These are phyloP conservation scores for Agonopterix arenella DNA, from an alignment of 2,888 invertebrate species.

Conservation along the genomic window DNA sequence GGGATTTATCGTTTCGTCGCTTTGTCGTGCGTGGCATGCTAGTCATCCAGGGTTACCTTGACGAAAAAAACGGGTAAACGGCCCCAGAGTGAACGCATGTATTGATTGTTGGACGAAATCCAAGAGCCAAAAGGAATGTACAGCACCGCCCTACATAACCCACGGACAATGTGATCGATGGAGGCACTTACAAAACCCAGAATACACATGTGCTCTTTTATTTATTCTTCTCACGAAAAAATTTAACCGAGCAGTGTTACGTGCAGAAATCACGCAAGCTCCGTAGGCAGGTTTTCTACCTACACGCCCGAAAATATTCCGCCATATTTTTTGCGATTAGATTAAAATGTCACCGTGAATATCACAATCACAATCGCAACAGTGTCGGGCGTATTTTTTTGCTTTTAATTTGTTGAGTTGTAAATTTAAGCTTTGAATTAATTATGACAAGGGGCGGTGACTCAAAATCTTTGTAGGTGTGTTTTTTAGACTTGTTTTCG, in stretches of 20 bases:
- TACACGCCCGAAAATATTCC: slow-evolving; percentile 2
- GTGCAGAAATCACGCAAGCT: slow-evolving; percentile 8
- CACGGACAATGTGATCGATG: slow-evolving; percentile 9
- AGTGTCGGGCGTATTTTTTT: slow-evolving; percentile 32
- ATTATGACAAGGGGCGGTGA: slow-evolving; percentile 38
- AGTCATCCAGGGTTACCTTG: not conserved
- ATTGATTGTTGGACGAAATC: not conserved
- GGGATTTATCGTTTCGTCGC: no score
- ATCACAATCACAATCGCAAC: slow-evolving; percentile 48
- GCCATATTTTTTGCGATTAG: slow-evolving; percentile 22
- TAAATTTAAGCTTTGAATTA: slow-evolving; percentile 48
- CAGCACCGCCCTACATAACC: slow-evolving; percentile 1
- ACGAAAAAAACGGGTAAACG: slow-evolving; percentile 8
- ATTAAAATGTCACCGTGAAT: slow-evolving; percentile 42
- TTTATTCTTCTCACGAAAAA: slow-evolving; percentile 10
- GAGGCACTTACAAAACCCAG: not conserved
- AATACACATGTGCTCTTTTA: slow-evolving; percentile 5
- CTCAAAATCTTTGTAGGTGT: not conserved
- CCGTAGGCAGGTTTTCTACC: no score
- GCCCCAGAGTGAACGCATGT: not conserved
- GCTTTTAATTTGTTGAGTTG: slow-evolving; percentile 29
- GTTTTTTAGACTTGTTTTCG: no score
- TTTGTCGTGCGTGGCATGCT: no score
- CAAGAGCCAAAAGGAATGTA: not conserved
- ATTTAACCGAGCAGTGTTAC: slow-evolving; percentile 6